Base-by-base conservation (phyloP, 2,888 invertebrate species). In the Epinotia brunnichana region DNA sequence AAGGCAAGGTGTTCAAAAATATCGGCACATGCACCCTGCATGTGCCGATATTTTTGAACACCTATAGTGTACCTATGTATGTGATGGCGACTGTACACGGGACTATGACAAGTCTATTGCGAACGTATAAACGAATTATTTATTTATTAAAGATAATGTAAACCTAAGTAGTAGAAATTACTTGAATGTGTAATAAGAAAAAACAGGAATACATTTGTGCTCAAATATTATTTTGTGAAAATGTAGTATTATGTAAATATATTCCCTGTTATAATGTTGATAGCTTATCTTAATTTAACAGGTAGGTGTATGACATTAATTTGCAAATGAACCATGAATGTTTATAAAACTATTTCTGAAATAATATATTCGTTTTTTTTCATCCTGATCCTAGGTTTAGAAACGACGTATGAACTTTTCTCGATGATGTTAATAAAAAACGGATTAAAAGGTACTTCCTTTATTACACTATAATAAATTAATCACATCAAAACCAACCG, bases 381-480 rank as follows among this genome's bases (percentile, higher is more conserved):
- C 19, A 53, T 15, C 11, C 13, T 15, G 44, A 4, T 48, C 48
- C 48, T 35, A 44, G 11, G 4, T 15, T 44, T 44, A 44, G 48
- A 15, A n/a, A 13, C 1, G 13, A n/a, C 48, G 13, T 10, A n/a
- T 9, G 7, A 51, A 17, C 21, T 21, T 56, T 1, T 3, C 13
- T 51, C 17, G 44, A 48, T 19, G 0, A 29, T 7, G n/a, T n/a
- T n/a, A 56, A 62, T 60, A 56, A 69, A 73, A 69, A 3, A 24
- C 57, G 5, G 15, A n/a, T 11, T 59, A 63, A 63, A 69, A 69
- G 44, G 56, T 68, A 61, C 60, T 69, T 72, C 51, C n/a, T 63
- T 73, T 71, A 73, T 73, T 73, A 73, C 68, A 21, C 69, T 73
- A 73, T 63, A 59, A 73, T 73, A 73, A 73, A 69, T 73, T 63